phyloP scores from a whole-genome alignment of 2,113 vertebrate genomes.

The Zosterops japonicus region DNA sequence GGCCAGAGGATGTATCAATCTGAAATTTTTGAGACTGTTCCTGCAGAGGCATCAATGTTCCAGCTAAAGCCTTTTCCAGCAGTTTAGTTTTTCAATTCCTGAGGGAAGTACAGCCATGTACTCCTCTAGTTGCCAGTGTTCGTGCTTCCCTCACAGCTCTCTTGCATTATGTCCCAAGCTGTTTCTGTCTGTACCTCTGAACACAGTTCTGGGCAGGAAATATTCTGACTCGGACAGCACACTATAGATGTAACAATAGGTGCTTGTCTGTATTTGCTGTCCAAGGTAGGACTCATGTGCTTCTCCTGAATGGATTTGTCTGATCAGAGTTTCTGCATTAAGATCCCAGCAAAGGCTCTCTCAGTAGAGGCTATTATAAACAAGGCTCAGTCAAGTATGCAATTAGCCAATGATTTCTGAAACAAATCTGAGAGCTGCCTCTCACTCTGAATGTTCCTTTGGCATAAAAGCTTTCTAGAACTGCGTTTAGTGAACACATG shows the following conservation, averaged over 20 bases:
- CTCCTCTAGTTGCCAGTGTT: background rate
- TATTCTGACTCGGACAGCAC: background rate
- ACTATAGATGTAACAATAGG: background rate
- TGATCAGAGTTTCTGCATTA: background rate
- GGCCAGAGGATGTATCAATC: background rate
- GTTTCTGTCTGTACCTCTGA: background rate
- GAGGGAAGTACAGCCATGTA: background rate
- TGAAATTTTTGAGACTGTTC: background rate
- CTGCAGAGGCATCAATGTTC: background rate
- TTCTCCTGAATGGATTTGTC: background rate
- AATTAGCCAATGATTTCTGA: constrained; percentile 27
- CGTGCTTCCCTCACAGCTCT: background rate
- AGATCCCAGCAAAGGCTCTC: background rate
- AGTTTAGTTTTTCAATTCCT: background rate
- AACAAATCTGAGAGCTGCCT: background rate
- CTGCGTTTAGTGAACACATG: constrained; percentile 39
- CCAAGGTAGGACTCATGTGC: background rate
- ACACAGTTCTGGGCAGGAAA: background rate
- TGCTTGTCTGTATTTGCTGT: background rate
- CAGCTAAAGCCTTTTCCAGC: background rate
- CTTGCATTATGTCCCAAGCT: accelerated
- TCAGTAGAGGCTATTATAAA: background rate
- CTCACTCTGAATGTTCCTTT: constrained; percentile 23
- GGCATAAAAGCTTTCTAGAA: constrained; percentile 35
- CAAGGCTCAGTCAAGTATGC: background rate